Evolutionary conservation across 1,140 invertebrate species (phyloP).

Genomic region (Bombus confusus): DNA sequence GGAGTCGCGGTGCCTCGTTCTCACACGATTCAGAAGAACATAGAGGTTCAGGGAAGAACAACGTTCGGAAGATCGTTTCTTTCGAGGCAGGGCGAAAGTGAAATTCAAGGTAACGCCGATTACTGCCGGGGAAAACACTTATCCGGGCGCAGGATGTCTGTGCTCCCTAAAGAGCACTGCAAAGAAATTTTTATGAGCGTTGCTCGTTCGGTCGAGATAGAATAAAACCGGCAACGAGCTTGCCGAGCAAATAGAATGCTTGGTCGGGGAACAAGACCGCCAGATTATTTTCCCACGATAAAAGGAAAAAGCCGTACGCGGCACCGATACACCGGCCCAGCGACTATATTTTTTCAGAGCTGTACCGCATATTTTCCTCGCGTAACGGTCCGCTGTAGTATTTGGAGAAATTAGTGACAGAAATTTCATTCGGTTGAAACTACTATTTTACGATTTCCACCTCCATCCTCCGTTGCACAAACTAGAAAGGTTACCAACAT

Average conservation of each 20-base stretch:
- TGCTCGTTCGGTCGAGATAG: background rate
- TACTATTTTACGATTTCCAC: background rate
- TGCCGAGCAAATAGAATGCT: constrained; percentile 19
- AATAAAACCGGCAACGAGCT: background rate
- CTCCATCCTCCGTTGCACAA: background rate
- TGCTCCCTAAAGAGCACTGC: constrained; percentile 9
- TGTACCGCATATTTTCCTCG: background rate
- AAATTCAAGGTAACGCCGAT: constrained; percentile 27
- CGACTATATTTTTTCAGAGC: background rate
- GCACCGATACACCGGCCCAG: background rate
- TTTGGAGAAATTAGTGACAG: background rate
- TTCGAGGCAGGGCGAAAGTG: background rate
- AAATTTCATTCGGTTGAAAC: background rate
- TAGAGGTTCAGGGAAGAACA: too few relatives aligned
- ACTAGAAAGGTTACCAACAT: too few relatives aligned
- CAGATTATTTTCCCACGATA: constrained; percentile 40
- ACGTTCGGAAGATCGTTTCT: too few relatives aligned
- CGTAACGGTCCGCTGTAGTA: background rate
- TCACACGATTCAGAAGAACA: too few relatives aligned
- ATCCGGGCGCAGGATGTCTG: background rate
- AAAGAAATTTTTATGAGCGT: constrained; percentile 34
- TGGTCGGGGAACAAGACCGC: background rate
- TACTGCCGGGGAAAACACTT: constrained; percentile 17
- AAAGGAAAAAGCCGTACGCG: background rate
- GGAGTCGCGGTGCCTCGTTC: too few relatives aligned